phyloP scores from a whole-genome alignment of 2,797 vertebrate genomes.

The Pseudotriccus pelzelni region DNA sequence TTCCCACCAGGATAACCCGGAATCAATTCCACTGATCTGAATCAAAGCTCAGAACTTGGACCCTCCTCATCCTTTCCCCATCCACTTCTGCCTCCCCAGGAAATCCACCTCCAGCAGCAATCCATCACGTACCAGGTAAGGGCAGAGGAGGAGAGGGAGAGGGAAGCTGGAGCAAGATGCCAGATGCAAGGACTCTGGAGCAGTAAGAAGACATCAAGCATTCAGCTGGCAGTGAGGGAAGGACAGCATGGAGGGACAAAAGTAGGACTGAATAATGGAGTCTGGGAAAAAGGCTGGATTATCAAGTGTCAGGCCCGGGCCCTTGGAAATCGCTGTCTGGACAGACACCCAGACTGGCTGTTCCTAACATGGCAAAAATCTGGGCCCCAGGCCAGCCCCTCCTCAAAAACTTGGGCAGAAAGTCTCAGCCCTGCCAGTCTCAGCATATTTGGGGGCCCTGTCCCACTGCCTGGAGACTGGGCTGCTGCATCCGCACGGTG shows the following conservation, averaged over 20 bases:
- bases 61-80: not conserved
- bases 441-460: not conserved
- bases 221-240: not conserved
- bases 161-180: not conserved
- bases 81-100: not conserved
- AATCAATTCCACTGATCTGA: not conserved
- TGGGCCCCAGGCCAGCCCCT: constrained; percentile 13
- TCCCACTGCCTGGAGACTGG: constrained; percentile 31
- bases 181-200: not conserved
- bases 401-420: not conserved
- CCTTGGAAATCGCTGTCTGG: not conserved
- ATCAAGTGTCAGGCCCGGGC: not conserved
- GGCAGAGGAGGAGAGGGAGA: not conserved
- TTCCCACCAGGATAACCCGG: not conserved
- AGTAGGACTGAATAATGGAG: not conserved
- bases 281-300: constrained; percentile 20
- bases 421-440: not conserved
- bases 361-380: not conserved
- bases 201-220: not conserved
- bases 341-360: not conserved
- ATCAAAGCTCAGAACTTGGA: not conserved
- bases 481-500: not conserved
- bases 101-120: not conserved
- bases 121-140: not conserved
- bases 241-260: not conserved